A percentile compares a stretch with the other conserved stretches of the same genome.
These are phyloP conservation scores for Bucorvus abyssinicus DNA, from an alignment of 2,797 vertebrate species.

Conservation along the genomic window DNA sequence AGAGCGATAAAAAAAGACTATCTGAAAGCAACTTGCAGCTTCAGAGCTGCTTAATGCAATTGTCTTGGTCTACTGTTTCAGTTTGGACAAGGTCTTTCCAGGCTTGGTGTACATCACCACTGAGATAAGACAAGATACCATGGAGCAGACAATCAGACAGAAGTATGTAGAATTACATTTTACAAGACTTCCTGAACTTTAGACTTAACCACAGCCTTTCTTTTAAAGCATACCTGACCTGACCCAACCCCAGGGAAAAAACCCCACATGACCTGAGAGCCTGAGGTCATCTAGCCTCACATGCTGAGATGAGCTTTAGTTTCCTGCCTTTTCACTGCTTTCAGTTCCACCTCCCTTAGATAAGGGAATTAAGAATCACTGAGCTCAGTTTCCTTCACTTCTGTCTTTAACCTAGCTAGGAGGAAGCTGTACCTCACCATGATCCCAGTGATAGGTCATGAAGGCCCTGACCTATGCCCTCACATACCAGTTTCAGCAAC, in stretches of 20 bases:
- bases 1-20: background rate
- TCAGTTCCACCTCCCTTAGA: background rate
- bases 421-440: background rate
- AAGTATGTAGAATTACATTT: background rate
- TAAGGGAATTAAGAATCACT: background rate
- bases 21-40: background rate
- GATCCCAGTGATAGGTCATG: accelerated
- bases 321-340: background rate
- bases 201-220: background rate
- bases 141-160: background rate
- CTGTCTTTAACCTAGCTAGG: background rate
- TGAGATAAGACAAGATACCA: background rate
- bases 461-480: background rate
- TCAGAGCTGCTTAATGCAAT: background rate
- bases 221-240: background rate
- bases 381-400: background rate
- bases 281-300: background rate
- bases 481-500: accelerated
- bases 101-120: background rate
- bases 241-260: background rate
- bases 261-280: background rate
- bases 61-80: background rate
- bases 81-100: background rate
- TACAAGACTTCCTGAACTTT: background rate
- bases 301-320: background rate